These are phyloP conservation scores for Nasonia longicornis DNA, from an alignment of 1,140 invertebrate genomes.

Conservation along the genomic window DNA sequence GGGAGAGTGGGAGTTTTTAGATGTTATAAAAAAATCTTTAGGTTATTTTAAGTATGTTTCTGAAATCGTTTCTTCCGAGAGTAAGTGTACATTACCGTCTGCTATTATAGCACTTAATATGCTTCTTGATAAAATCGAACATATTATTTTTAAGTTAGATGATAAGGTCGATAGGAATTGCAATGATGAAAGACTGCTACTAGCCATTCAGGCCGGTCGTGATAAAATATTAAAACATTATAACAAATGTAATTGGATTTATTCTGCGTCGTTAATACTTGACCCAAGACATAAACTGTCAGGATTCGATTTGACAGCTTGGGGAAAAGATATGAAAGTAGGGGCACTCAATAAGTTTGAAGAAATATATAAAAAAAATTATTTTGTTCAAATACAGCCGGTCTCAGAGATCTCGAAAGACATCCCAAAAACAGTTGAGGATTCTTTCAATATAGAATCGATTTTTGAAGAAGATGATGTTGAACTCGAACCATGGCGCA, in stretches of 20 bases:
- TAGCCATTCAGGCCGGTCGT: background rate
- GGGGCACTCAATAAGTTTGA: no score
- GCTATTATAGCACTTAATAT: slow-evolving; percentile 16
- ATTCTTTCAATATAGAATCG: background rate
- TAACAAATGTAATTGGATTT: slow-evolving; percentile 43
- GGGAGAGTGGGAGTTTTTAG: background rate
- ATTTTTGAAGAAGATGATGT: background rate
- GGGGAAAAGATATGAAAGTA: background rate
- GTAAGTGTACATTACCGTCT: background rate
- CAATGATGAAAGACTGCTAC: slow-evolving; percentile 37
- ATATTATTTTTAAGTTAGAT: slow-evolving; percentile 1
- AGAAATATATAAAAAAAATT: background rate
- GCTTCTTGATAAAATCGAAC: slow-evolving; percentile 20
- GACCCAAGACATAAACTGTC: background rate
- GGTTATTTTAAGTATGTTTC: background rate
- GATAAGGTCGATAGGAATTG: background rate
- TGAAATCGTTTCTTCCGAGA: background rate
- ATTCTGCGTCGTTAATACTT: slow-evolving; percentile 17
- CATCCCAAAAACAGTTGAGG: background rate
- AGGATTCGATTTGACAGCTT: background rate
- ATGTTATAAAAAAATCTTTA: background rate
- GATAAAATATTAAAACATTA: background rate
- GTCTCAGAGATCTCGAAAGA: background rate
- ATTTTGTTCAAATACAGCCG: background rate
- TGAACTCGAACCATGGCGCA: background rate